A percentile compares a stretch with the other conserved stretches of the same genome.
Evolutionary conservation across 2,888 invertebrate genomes (phyloP).

Genomic region (Strigamia maritima): DNA sequence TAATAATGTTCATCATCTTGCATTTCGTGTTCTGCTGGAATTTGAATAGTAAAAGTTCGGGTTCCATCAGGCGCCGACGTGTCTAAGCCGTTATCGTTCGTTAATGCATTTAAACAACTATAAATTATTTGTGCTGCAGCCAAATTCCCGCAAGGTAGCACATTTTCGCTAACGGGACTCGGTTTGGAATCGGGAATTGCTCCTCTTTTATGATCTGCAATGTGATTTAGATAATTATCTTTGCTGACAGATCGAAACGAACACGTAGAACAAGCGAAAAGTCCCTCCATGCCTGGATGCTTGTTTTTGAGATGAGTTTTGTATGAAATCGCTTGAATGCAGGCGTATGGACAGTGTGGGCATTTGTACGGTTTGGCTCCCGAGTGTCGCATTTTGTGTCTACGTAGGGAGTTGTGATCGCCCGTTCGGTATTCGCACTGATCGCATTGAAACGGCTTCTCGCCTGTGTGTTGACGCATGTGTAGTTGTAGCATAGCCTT

Average conservation of each 20-base stretch:
- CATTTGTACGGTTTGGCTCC: conserved; percentile 74
- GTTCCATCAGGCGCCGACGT: conserved; percentile 41
- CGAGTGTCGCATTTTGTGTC: conserved; percentile 74
- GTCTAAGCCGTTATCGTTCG: conserved; percentile 44
- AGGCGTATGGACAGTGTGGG: conserved; percentile 71
- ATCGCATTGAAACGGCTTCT: conserved; percentile 56
- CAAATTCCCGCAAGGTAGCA: conserved; percentile 43
- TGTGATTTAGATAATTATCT: conserved; percentile 54
- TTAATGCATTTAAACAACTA: conserved; percentile 45
- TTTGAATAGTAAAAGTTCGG: conserved; percentile 45
- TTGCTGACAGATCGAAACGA: conserved; percentile 49
- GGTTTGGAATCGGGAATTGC: conserved; percentile 49
- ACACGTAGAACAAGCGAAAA: conserved; percentile 46
- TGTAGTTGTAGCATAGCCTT: conserved; percentile 53
- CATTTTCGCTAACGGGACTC: conserved; percentile 39
- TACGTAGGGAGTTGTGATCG: conserved; percentile 75
- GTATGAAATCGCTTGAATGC: conserved; percentile 63
- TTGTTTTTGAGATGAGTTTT: conserved; percentile 54
- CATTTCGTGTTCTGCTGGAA: conserved; percentile 42
- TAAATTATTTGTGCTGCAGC: conserved; percentile 45
- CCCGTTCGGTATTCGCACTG: conserved; percentile 68
- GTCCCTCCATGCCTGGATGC: conserved; percentile 55
- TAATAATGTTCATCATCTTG: conserved; percentile 43
- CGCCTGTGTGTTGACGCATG: conserved; percentile 52
- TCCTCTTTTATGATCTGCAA: conserved; percentile 59